Evolutionary conservation across 2,888 invertebrate species (phyloP).

Genomic region (Spilarctia lutea): DNA sequence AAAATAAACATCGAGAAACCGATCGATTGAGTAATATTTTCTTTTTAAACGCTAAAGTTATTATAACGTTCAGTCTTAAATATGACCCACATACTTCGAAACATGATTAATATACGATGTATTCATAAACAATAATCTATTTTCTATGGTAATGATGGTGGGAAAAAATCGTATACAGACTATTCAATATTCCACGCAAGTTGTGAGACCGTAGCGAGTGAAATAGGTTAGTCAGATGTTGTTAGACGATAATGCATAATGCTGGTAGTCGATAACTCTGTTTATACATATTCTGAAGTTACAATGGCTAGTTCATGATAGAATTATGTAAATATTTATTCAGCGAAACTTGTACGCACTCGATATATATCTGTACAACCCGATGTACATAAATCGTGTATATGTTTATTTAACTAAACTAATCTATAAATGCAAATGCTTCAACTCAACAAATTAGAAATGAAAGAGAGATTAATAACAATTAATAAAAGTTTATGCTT

Average conservation of each 20-base stretch:
- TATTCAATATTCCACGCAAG: constrained; percentile 24
- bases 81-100: constrained; percentile 10
- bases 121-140: constrained; percentile 35
- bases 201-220: constrained; percentile 22
- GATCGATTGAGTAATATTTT: constrained; percentile 1
- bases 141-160: constrained; percentile 22
- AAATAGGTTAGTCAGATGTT: constrained; percentile 27
- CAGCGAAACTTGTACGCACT: constrained; percentile 1
- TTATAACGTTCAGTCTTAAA: background rate
- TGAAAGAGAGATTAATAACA: too few relatives aligned
- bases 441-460: background rate
- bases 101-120: constrained; percentile 23
- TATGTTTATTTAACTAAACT: background rate
- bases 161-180: constrained; percentile 18
- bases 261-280: constrained; percentile 3
- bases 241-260: constrained; percentile 16
- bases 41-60: background rate
- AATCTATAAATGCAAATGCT: background rate
- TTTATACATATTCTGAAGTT: constrained; percentile 14
- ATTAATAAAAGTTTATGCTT: background rate
- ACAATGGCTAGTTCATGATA: constrained; percentile 11
- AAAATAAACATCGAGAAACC: background rate
- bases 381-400: background rate
- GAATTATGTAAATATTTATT: constrained; percentile 11
- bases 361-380: background rate